Percentiles rank a stretch among this genome's conserved stretches.
Conservation (phyloP, 2,113 vertebrate species). For the Platichthys stellatus region DNA sequence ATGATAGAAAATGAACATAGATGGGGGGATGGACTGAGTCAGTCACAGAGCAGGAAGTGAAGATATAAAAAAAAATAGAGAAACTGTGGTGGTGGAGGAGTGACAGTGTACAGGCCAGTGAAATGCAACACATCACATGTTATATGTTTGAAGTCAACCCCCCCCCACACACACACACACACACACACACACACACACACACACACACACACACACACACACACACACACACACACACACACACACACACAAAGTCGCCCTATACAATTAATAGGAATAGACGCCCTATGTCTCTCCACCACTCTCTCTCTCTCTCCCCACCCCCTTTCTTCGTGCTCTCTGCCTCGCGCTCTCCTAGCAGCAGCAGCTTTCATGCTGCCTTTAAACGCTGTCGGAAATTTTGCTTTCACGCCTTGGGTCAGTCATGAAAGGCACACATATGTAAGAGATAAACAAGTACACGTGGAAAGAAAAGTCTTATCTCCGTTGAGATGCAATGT, state of each 20-base stretch:
- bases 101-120: constrained; percentile 44
- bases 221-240: constrained; percentile 15
- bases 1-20: constrained; percentile 61
- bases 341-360: constrained; percentile 74
- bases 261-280: constrained; percentile 69
- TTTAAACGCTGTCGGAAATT: constrained; percentile 20
- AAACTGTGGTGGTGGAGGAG: constrained; percentile 60
- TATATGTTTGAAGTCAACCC: constrained; percentile 44
- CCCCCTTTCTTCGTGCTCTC: constrained; percentile 72
- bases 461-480: not conserved
- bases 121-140: constrained; percentile 48
- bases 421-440: not conserved
- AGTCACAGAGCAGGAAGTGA: constrained; percentile 81
- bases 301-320: constrained; percentile 51
- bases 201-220: constrained; percentile 17
- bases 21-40: constrained; percentile 79
- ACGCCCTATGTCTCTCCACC: constrained; percentile 59
- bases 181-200: constrained; percentile 6
- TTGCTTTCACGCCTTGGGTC: not conserved
- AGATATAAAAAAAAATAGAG: constrained; percentile 65
- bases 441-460: not conserved
- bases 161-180: not conserved
- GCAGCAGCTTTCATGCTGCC: constrained; percentile 65
- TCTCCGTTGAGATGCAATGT: not conserved
- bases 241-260: constrained; percentile 44